Evolutionary conservation across 92 coral and sea anemone species (phyloP).

Genomic region (Palythoa grandis): DNA sequence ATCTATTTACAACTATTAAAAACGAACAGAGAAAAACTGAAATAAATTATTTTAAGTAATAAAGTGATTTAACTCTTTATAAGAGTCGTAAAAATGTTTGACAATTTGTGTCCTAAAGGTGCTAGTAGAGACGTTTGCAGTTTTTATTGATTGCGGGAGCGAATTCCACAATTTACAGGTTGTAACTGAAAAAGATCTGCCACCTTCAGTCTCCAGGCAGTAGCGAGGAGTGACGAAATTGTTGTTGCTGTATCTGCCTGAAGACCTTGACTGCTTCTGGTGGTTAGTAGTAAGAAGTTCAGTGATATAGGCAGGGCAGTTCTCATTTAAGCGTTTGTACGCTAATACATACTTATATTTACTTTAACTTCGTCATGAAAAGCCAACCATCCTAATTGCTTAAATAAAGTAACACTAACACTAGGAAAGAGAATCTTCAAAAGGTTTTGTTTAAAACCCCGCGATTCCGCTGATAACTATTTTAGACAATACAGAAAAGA

Average conservation of each 20-base stretch:
- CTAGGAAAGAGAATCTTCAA: too few species aligned
- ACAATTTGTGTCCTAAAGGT: too few species aligned
- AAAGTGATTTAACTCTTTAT: too few species aligned
- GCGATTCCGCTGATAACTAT: too few species aligned
- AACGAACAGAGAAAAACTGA: too few species aligned
- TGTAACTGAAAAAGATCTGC: constrained; percentile 14
- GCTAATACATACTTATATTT: constrained; percentile 55
- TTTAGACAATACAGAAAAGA: too few species aligned
- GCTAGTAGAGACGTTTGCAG: too few species aligned
- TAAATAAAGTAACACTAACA: not conserved
- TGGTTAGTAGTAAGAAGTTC: constrained; percentile 18
- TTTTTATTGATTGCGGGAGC: too few species aligned
- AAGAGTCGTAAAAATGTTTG: too few species aligned
- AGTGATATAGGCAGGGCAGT: constrained; percentile 1
- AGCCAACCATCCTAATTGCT: constrained; percentile 52
- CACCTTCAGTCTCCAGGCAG: constrained; percentile 20
- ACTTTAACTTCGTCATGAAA: constrained; percentile 54
- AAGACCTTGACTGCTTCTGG: constrained; percentile 23
- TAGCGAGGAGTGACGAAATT: constrained; percentile 16
- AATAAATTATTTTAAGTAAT: too few species aligned
- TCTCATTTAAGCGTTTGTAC: constrained; percentile 36
- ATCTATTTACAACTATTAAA: too few species aligned
- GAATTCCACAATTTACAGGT: constrained; percentile 9
- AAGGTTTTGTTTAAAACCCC: too few species aligned
- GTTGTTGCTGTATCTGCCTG: constrained; percentile 14